Percentiles rank a stretch among this genome's conserved stretches.
phyloP scores from a whole-genome alignment of 2,888 invertebrate species.

The Nesidiocoris tenuis region DNA sequence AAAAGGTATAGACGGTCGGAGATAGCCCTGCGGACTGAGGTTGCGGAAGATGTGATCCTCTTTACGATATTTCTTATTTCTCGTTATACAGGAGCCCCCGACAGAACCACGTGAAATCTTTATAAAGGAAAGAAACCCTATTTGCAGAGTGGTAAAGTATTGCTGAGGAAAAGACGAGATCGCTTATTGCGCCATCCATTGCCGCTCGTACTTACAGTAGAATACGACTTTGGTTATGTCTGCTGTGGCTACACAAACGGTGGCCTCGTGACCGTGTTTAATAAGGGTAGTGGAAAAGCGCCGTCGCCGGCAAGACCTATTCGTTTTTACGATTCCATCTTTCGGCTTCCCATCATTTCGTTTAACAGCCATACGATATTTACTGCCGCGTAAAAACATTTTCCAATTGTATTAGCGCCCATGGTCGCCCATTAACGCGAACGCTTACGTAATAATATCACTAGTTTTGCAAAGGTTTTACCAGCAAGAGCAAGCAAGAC shows the following conservation, averaged over 20 bases:
- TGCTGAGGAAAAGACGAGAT: conserved; percentile 5
- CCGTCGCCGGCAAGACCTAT: conserved; percentile 11
- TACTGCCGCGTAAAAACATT: conserved; percentile 25
- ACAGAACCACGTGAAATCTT: conserved; percentile 27
- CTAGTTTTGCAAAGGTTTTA: too few species aligned
- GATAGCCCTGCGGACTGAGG: conserved; percentile 10
- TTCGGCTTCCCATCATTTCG: conserved; percentile 26
- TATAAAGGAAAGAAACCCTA: conserved; percentile 15
- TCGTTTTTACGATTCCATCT: conserved; percentile 5
- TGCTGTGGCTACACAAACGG: too few species aligned
- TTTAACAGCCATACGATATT: conserved; percentile 19
- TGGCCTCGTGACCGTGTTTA: conserved; percentile 27
- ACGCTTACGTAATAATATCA: too few species aligned
- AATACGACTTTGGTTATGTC: not conserved
- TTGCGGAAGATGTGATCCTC: conserved; percentile 13
- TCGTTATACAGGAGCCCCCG: conserved; percentile 20
- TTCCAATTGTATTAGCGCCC: too few species aligned
- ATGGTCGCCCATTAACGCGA: too few species aligned
- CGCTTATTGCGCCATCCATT: conserved; percentile 32
- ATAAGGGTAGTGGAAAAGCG: conserved; percentile 7
- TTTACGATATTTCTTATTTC: conserved; percentile 33
- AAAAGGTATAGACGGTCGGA: conserved; percentile 22
- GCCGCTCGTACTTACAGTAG: conserved; percentile 16
- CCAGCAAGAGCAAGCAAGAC: too few species aligned
- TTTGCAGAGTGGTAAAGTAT: not conserved